Conservation (phyloP, 2,888 invertebrate genomes). For the Rhingia campestris region DNA sequence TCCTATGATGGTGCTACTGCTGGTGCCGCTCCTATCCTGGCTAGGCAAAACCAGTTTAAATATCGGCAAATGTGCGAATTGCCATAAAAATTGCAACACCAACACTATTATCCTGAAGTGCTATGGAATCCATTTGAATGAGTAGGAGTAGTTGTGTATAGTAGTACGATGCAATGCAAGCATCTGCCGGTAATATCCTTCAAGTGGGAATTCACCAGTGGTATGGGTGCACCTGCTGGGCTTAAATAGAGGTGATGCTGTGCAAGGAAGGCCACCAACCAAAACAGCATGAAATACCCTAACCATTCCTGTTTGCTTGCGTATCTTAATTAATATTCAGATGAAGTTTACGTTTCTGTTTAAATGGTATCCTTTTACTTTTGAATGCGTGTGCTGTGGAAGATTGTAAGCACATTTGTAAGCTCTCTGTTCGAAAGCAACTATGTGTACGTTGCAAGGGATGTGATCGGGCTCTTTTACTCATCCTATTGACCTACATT, state of each 20-base stretch:
- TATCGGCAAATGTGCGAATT: conserved; percentile 69
- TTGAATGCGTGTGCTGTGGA: conserved; percentile 44
- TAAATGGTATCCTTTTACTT: conserved; percentile 32
- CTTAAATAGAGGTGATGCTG: conserved; percentile 35
- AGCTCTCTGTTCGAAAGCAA: conserved; percentile 6
- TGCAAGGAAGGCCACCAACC: conserved; percentile 7
- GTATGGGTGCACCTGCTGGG: conserved; percentile 60
- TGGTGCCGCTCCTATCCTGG: conserved; percentile 13
- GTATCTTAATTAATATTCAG: conserved; percentile 72
- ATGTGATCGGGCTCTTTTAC: no score
- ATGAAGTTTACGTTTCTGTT: conserved; percentile 63
- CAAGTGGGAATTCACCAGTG: conserved; percentile 46
- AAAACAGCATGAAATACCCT: not conserved
- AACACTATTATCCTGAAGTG: conserved; percentile 60
- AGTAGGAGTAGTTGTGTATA: not conserved
- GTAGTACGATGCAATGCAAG: conserved; percentile 51
- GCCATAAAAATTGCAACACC: conserved; percentile 72
- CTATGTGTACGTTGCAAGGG: not conserved
- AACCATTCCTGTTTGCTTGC: conserved; percentile 52
- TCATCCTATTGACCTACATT: conserved; percentile 12
- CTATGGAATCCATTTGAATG: conserved; percentile 22
- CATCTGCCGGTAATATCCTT: conserved; percentile 71
- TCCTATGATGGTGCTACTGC: not conserved
- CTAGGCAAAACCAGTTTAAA: conserved; percentile 60
- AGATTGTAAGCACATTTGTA: conserved; percentile 57